Base-by-base conservation (phyloP, 2,113 vertebrate species). In the Zapornia atra region DNA sequence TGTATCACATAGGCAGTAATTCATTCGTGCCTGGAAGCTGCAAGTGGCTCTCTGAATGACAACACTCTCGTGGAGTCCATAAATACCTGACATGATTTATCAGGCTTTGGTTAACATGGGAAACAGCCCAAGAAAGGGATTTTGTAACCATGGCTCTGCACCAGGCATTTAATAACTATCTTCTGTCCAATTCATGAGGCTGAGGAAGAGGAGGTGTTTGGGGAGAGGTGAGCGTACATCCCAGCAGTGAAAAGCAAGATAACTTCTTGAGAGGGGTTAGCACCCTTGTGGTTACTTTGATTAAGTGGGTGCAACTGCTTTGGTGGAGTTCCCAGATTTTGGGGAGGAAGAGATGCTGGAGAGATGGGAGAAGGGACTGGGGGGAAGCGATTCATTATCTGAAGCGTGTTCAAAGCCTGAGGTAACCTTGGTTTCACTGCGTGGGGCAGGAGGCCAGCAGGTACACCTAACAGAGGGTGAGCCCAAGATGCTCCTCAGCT, bases 41-140 rank as follows among this genome's bases (percentile, higher is more conserved):
- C 61, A 69, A 95, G 86, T 96, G 91, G 90, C 73, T 3, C 86
- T 95, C 42, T 82, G 94, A 98, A 93, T 94, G 97, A 94, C 95
- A 93, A 86, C 88, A 75, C 82, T 50, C 69, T 42, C 33, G 5
- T 18, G 4, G 72, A 70, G 95, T 61, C 69, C 70, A 61, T 78
- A 92, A 96, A 82, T 94, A 95, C 75, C 78, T 21, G 5, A 34
- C 7, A 10, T 63, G 80, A 88, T 59, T 88, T 87, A 82, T 53
- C 69, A 57, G 60, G 73, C 70, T 71, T 57, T 15, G 68, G 54
- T 33, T 84, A 77, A 91, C 64, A 73, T 83, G 95, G 97, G 97
- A 97, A 97, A 83, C 31, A 50, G 24, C 71, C 70, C 95, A 92
- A 97, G 69, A 72, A 66, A 95, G 38, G 81, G 90, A 85, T 93